Evolutionary conservation across 2,888 invertebrate genomes (phyloP), one percentile per base, ranked within the genome.

Genomic region (Rhabditoides inermis): DNA sequence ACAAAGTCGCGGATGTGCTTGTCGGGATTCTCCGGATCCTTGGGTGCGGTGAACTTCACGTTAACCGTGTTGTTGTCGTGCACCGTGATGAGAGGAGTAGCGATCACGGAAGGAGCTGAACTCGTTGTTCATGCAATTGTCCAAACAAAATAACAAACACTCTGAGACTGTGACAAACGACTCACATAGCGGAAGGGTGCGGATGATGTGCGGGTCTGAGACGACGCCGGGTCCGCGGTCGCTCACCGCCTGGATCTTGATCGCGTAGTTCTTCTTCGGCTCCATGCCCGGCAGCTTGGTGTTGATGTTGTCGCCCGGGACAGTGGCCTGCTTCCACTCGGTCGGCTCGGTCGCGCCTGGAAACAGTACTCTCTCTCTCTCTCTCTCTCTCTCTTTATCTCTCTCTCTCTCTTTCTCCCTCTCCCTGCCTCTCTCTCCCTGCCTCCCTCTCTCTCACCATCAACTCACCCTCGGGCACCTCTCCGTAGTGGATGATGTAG

Each of bases 161-260:
- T 44, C 23, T 26, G 10, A 25, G 26, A 25, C 44, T 7, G 22
- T n/a, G n/a, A 12, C 12, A 22, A 35, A 44, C 5, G 6, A 30
- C 30, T 18, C 49, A 63, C 70, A 63, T 6, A 63, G 42, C 18
- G 72, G 72, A n/a, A 72, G 51, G 18, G 72, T 72, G n/a, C 55
- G 56, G 27, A 70, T 60, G n/a, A 58, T 42, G 49, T 63, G 60
- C 4, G 72, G 64, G 23, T 68, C 68, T 5, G 73, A 72, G 15
- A 68, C 53, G 7, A 75, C 66, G 44, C 74, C 74, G 5, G 69
- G 70, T 40, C 74, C 74, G 6, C 74, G 60, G 46, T 74, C 74
- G 40, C 66, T 69, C 37, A 75, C 63, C 15, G 74, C 74, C 49
- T 74, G 72, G 20, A 74, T 61, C 35, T 63, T 60, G 20, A 74